Percentiles rank a stretch among this genome's conserved stretches.
Conservation (phyloP, 2,888 invertebrate genomes). For the Bombylius major region DNA sequence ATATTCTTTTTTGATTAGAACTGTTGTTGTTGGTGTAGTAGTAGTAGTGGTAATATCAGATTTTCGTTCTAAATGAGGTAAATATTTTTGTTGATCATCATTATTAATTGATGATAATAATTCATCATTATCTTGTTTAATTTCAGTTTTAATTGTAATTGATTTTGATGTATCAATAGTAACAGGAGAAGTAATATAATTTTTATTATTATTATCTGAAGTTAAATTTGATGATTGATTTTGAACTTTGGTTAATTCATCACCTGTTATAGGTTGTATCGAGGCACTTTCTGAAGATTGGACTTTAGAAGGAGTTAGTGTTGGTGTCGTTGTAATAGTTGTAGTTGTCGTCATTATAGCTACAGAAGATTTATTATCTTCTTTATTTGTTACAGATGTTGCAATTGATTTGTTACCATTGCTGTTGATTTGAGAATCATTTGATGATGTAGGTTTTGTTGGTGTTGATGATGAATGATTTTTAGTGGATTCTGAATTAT, state of each 20-base stretch:
- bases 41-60: background rate
- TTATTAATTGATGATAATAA: too few relatives aligned
- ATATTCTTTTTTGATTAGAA: slow-evolving; percentile 16
- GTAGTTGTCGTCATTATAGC: background rate
- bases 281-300: slow-evolving; percentile 12
- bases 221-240: background rate
- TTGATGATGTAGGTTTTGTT: too few relatives aligned
- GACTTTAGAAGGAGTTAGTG: too few relatives aligned
- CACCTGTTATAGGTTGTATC: background rate
- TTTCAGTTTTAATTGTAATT: background rate
- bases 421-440: too few relatives aligned
- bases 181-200: too few relatives aligned
- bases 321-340: too few relatives aligned
- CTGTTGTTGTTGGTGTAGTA: slow-evolving; percentile 10
- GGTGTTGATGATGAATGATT: too few relatives aligned
- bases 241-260: slow-evolving; percentile 3
- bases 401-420: background rate
- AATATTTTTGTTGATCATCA: too few relatives aligned
- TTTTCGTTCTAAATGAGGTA: background rate
- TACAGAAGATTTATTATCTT: background rate
- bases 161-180: background rate
- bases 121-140: background rate
- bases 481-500: slow-evolving; percentile 4
- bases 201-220: too few relatives aligned
- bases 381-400: background rate